These are phyloP conservation scores for Temnothorax longispinosus DNA, from an alignment of 1,140 invertebrate genomes.

Conservation along the genomic window DNA sequence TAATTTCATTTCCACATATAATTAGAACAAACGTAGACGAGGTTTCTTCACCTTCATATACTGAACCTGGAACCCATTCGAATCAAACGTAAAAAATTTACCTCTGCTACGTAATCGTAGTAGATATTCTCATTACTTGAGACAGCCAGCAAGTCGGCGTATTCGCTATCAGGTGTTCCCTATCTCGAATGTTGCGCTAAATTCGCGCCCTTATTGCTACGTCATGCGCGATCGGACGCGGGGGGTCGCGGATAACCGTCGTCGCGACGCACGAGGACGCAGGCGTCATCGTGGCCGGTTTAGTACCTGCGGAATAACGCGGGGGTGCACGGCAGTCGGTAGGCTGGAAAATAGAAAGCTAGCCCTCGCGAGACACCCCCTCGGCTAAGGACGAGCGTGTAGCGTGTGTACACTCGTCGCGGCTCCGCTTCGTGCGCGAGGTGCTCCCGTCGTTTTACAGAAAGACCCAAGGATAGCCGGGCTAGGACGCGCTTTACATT, in stretches of 20 bases:
- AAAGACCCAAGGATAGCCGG: not conserved
- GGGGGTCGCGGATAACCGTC: conserved; percentile 29
- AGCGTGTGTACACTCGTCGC: conserved; percentile 59
- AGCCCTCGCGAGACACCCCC: conserved; percentile 59
- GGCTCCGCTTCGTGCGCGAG: conserved; percentile 37
- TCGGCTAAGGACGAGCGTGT: conserved; percentile 63
- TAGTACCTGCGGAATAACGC: conserved; percentile 66
- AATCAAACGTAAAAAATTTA: not conserved
- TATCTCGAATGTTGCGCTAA: conserved; percentile 30
- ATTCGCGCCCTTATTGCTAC: conserved; percentile 19
- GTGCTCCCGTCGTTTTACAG: not conserved
- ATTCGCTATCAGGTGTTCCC: not conserved
- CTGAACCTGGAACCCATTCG: not conserved
- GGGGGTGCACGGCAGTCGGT: conserved; percentile 73
- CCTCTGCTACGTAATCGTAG: not conserved
- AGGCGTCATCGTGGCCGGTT: conserved; percentile 63
- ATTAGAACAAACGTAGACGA: not conserved
- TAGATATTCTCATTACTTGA: not conserved
- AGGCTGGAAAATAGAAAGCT: conserved; percentile 62
- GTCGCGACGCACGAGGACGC: conserved; percentile 64
- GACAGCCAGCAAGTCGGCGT: not conserved
- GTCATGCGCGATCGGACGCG: conserved; percentile 58
- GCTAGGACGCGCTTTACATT: not conserved
- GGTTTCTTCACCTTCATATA: not conserved
- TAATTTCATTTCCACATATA: not conserved